These are phyloP conservation scores for Actenoides lindsayi DNA, from an alignment of 2,113 vertebrate genomes.

Conservation along the genomic window DNA sequence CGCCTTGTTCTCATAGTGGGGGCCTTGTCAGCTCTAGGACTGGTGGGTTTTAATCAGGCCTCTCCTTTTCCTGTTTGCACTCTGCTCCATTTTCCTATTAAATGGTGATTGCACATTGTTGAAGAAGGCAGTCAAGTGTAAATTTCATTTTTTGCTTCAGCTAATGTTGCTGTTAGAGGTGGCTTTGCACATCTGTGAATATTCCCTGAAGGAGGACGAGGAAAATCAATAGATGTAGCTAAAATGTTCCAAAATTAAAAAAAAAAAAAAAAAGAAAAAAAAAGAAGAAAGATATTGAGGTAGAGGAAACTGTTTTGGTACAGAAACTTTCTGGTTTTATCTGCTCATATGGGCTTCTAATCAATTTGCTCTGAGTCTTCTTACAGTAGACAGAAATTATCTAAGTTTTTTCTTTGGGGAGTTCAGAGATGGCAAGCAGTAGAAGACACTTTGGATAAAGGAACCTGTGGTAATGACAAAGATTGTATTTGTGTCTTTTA, in stretches of 20 bases:
- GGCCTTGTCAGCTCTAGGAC: background rate
- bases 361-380: background rate
- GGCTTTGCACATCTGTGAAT: slow-evolving; percentile 69
- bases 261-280: background rate
- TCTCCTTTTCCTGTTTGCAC: slow-evolving; percentile 58
- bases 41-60: slow-evolving; percentile 43
- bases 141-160: slow-evolving; percentile 78
- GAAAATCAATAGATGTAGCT: slow-evolving; percentile 58
- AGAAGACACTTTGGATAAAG: background rate
- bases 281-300: background rate
- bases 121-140: slow-evolving; percentile 70
- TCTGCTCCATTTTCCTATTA: slow-evolving; percentile 69
- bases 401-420: background rate
- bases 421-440: background rate
- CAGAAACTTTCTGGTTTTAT: background rate
- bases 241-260: background rate
- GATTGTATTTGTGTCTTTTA: background rate
- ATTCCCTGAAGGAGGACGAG: slow-evolving; percentile 49
- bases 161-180: slow-evolving; percentile 66
- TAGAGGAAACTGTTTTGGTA: slow-evolving; percentile 1
- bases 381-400: background rate
- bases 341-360: background rate
- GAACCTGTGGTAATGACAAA: background rate
- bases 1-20: background rate
- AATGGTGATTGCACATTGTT: slow-evolving; percentile 60